Evolutionary conservation across 2,113 vertebrate species (phyloP), one percentile per base, ranked within the genome.

Genomic region (Epinephelus fuscoguttatus): DNA sequence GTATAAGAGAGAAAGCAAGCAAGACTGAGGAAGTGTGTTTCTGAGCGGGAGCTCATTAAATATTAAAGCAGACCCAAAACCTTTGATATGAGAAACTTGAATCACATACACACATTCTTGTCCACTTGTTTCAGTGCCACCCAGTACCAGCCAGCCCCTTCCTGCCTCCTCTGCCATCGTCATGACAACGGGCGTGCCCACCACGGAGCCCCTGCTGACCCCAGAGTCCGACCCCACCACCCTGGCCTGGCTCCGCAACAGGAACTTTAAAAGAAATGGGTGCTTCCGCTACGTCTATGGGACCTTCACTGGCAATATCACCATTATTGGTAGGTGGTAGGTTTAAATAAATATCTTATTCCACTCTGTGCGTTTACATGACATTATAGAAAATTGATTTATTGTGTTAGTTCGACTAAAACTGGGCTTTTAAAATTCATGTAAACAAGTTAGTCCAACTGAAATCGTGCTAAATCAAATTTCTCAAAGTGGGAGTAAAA

Each of bases 271-370:
- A 55, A 85, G 73, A n/a, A 90, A 70, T 63, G 88, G 86, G 2
- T 99, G 98, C 89, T 96, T 94, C 74, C 94, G 96, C 70, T 95
- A 95, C 79, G 94, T 95, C 95, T 93, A 97, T 0, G 98, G 98
- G 5, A 94, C 91, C 83, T 97, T 97, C 15, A 78, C 19, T 17
- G 89, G 81, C 1, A 90, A 88, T 60, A 91, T 99, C 84, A 95
- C 81, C 64, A 88, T 99, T 0, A 89, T 97, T 64, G 98, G 98
- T 99, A 92, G 9, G 91, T 75, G 60, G 61, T 6, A 27, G 21
- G 25, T 59, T 59, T 14, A 30, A 59, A 62, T 37, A 21, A 37
- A 21, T 37, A 61, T 10, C 30, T 5, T 62, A 62, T 2, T 62
- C 30, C 2, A 67, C 4, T 37, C 5, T 8, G 33, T 37, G 6